Evolutionary conservation across 2,888 invertebrate species (phyloP), one percentile per base, ranked within the genome.

Genomic region (Prosopocoilus inquinatus): DNA sequence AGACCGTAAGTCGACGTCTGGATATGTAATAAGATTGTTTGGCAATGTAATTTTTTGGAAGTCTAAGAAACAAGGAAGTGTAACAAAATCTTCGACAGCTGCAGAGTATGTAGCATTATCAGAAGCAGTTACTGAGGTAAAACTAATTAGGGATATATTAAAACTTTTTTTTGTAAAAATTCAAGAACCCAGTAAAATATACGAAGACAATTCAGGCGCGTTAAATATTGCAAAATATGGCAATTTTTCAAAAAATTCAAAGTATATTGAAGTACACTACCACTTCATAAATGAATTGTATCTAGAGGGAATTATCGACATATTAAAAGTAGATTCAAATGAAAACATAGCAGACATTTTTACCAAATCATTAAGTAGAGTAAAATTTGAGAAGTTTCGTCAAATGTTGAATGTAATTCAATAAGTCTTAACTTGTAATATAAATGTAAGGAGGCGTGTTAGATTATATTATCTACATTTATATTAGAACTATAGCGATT

Each of bases 21-120:
- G 71, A 3, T 72, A 56, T 65, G 45, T 71, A 1, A 71, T 74
- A 28, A 66, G 68, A 69, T 54, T 73, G 3, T 72, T 59, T 66
- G 67, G 66, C 38, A 72, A 71, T 51, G 43, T 62, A 16, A 60
- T 71, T 44, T 66, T 54, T 44, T 73, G 70, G 70, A 73, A 71
- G 67, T 59, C 70, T 39, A 45, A 50, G 16, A 72, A 72, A 66
- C 70, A 72, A 67, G 64, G 47, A 34, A 59, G 12, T 49, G 68
- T 72, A 32, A 66, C 70, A 28, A 65, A 64, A 53, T 63, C 63
- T 13, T 61, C 63, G 7, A 65, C 63, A 11, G 59, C 53, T 53
- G 65, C 65, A 4, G 65, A 65, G 46, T 65, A 65, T 53, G 55
- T 64, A 12, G 62, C 63, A 9, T 47, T 65, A 15, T 62, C 64